phyloP scores from a whole-genome alignment of 2,797 vertebrate genomes.

The Syngnathus rostellatus region DNA sequence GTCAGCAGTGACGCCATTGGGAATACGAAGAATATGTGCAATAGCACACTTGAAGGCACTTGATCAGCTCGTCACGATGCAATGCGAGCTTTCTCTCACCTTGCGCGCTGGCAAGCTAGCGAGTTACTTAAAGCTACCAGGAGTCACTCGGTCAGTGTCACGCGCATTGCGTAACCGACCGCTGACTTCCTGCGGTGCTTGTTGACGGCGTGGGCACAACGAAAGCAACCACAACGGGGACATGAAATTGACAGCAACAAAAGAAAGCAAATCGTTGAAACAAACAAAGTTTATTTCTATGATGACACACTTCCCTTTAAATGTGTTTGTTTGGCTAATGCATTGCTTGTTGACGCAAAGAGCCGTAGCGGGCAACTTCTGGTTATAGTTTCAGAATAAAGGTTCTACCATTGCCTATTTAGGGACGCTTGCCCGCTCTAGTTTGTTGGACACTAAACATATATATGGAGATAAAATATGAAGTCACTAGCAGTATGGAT shows the following conservation, averaged over 20 bases:
- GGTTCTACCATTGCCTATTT: not conserved
- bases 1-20: constrained; percentile 45
- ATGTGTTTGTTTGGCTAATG: not conserved
- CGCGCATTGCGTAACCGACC: constrained; percentile 2
- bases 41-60: not conserved
- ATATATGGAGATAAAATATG: not conserved
- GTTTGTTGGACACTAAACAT: not conserved
- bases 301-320: not conserved
- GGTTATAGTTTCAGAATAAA: not conserved
- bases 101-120: not conserved
- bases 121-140: constrained; percentile 2
- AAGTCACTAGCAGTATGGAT: not conserved
- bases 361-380: not conserved
- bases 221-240: not conserved
- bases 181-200: not conserved
- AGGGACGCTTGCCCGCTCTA: too few relatives aligned
- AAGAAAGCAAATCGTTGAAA: not conserved
- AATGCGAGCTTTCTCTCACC: not conserved
- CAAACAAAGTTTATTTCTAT: not conserved
- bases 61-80: too few relatives aligned
- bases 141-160: constrained; percentile 7
- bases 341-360: not conserved
- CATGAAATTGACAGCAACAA: not conserved
- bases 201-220: not conserved
- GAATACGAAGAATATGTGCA: not conserved